Evolutionary conservation across 2,888 invertebrate genomes (phyloP).

Genomic region (Keiferia lycopersicella): DNA sequence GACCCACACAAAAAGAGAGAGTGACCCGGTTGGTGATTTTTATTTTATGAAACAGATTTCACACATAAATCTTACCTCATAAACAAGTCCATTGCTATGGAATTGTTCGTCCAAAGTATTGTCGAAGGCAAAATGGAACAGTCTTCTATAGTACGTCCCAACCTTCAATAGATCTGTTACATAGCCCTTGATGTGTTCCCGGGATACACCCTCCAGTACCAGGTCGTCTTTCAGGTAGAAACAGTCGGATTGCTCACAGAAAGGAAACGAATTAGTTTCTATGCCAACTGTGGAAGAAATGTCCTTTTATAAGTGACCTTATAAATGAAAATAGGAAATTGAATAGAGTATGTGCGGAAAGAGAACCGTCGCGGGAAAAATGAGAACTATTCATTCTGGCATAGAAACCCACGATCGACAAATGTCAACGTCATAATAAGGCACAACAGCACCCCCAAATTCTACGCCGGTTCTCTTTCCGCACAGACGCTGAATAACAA

Average conservation of each 20-base stretch:
- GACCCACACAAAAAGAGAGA: too few relatives aligned
- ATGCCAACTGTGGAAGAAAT: conserved; percentile 74
- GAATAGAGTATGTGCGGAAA: too few relatives aligned
- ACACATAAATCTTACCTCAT: conserved; percentile 66
- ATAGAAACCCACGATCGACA: too few relatives aligned
- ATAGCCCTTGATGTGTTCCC: conserved; percentile 65
- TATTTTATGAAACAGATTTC: background rate
- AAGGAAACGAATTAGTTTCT: conserved; percentile 79
- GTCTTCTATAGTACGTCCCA: conserved; percentile 69
- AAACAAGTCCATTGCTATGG: conserved; percentile 66
- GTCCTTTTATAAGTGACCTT: too few relatives aligned
- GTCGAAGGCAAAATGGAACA: conserved; percentile 69
- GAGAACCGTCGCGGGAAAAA: too few relatives aligned
- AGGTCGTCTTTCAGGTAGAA: conserved; percentile 72
- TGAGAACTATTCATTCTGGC: too few relatives aligned
- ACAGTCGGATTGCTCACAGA: conserved; percentile 58
- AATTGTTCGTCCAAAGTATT: conserved; percentile 60
- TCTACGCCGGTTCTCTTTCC: too few relatives aligned
- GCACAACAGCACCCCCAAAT: too few relatives aligned
- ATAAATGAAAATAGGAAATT: too few relatives aligned
- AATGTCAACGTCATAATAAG: too few relatives aligned
- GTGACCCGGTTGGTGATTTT: too few relatives aligned
- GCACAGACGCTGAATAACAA: too few relatives aligned
- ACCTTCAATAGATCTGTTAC: conserved; percentile 56
- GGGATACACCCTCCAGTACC: conserved; percentile 73